Conservation (phyloP, 1,140 invertebrate species). For the Listronotus bonariensis region DNA sequence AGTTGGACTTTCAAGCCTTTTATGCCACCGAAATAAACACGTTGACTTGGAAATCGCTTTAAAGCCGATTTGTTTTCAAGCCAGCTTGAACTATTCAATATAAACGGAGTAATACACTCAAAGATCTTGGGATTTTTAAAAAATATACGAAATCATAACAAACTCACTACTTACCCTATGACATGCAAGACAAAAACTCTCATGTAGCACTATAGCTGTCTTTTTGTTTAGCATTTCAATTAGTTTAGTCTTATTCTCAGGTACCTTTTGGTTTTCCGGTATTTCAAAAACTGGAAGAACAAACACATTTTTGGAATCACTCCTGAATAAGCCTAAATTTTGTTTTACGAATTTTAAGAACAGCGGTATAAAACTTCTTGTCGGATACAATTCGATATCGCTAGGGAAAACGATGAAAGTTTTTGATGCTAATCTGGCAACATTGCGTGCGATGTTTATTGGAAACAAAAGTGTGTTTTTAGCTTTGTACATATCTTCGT, state of each 20-base stretch:
- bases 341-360: slow-evolving; percentile 50
- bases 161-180: slow-evolving; percentile 59
- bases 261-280: slow-evolving; percentile 44
- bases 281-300: slow-evolving; percentile 61
- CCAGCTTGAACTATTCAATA: no score
- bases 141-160: no score
- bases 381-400: slow-evolving; percentile 75
- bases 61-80: no score
- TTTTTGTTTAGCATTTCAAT: slow-evolving; percentile 54
- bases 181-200: slow-evolving; percentile 62
- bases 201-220: slow-evolving; percentile 61
- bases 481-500: slow-evolving; percentile 48
- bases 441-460: slow-evolving; percentile 76
- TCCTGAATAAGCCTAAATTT: slow-evolving; percentile 18
- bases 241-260: slow-evolving; percentile 55
- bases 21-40: no score
- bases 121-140: no score
- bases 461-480: slow-evolving; percentile 67
- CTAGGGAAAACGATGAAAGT: slow-evolving; percentile 74
- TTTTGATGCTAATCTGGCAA: slow-evolving; percentile 64
- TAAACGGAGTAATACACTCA: no score
- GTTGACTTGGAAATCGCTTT: no score
- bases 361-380: slow-evolving; percentile 48
- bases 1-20: no score
- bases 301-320: slow-evolving; percentile 46